Evolutionary conservation across 2,797 vertebrate species (phyloP), one percentile per base, ranked within the genome.

Genomic region (Kryptolebias ocellatus): DNA sequence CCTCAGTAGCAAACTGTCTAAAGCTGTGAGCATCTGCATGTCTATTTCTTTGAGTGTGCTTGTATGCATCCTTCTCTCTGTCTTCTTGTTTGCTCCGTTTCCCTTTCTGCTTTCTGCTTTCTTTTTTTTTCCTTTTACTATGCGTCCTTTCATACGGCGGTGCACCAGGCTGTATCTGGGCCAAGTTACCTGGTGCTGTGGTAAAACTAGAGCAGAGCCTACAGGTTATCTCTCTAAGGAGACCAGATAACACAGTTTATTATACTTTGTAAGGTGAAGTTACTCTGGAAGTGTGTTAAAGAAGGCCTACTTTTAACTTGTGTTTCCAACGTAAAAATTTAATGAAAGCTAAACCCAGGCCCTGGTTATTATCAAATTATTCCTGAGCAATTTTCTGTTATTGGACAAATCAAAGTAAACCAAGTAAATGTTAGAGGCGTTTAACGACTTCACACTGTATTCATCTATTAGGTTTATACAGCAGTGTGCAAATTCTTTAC

Each of bases 171-270:
- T 78, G 60, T 90, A 93, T 93, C 84, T 95, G 88, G 93, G 93
- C 81, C 92, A 91, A 77, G 65, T 78, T 91, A 90, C 91, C 90
- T 90, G 85, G 72, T 80, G 57, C 79, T 85, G 53, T 83, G 70
- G 46, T 70, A 59, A 87, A 94, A 92, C 58, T 90, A 80, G 93
- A 92, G 85, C 90, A 88, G 71, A 81, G 66, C 69, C 81, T 77
- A 86, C 87, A 89, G 90, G 88, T 92, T 84, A 80, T 70, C 55
- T 78, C 90, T 90, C 88, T 60, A 71, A 83, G 83, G 90, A 83
- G 74, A 71, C 58, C 69, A 67, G 71, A 76, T 82, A 90, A 83
- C 86, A 89, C 80, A 88, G 79, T 85, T 83, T 78, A 68, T 59
- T 34, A 69, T 72, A 88, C 72, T 85, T 88, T 86, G 17, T 61